Percentiles rank a stretch among this genome's conserved stretches.
These are phyloP conservation scores for Forbesichthys agassizii DNA, from an alignment of 2,113 vertebrate species.

Conservation along the genomic window DNA sequence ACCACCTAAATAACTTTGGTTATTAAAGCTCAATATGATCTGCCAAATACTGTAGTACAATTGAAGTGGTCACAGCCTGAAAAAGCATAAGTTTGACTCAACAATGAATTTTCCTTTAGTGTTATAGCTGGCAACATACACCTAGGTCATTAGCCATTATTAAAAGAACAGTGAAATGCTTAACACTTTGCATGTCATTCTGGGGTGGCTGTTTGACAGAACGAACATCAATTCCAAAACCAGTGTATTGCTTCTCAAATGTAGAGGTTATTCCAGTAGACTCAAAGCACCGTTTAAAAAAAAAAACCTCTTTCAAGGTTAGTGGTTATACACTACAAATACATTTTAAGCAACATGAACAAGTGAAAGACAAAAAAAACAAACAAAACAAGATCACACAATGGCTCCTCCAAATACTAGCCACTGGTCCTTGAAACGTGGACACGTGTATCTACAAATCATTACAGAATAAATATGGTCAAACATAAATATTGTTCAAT, in stretches of 20 bases:
- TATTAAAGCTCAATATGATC: constrained; percentile 67
- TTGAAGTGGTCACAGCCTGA: constrained; percentile 17
- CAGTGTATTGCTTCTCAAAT: constrained; percentile 53
- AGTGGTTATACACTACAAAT: constrained; percentile 65
- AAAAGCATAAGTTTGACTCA: constrained; percentile 6
- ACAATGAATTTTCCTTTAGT: constrained; percentile 31
- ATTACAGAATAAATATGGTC: constrained; percentile 74
- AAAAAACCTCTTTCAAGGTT: constrained; percentile 52
- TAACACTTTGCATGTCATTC: constrained; percentile 15
- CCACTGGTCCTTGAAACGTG: constrained; percentile 54
- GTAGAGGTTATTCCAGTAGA: constrained; percentile 75
- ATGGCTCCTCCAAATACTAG: constrained; percentile 54
- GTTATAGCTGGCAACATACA: constrained; percentile 13
- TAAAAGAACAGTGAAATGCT: constrained; percentile 19
- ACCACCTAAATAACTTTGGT: constrained; percentile 71
- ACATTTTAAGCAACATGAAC: constrained; percentile 51
- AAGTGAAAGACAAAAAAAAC: constrained; percentile 23
- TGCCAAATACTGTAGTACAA: constrained; percentile 14
- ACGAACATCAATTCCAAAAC: constrained; percentile 30
- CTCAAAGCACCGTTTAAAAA: constrained; percentile 69
- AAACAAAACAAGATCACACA: constrained; percentile 26
- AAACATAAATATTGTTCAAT: constrained; percentile 71
- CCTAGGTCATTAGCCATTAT: constrained; percentile 36
- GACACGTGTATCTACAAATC: constrained; percentile 56
- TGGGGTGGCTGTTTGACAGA: neutral